A percentile compares a stretch with the other conserved stretches of the same genome.
Evolutionary conservation across 2,113 vertebrate genomes (phyloP).

Genomic region (Aegithalos caudatus): DNA sequence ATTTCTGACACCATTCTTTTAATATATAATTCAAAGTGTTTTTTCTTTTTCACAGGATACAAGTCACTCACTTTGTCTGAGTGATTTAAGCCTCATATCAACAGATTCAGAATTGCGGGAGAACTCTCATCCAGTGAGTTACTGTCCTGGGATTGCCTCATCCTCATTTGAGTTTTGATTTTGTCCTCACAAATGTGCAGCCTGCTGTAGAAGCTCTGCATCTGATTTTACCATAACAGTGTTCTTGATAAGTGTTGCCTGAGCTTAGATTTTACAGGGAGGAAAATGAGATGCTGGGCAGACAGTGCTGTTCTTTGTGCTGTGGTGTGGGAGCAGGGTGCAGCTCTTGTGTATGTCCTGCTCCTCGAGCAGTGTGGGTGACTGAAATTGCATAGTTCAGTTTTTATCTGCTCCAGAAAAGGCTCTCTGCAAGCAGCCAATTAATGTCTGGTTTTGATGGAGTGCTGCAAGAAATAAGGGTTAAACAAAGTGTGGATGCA

Average conservation of each 20-base stretch:
- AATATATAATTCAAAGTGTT: background rate
- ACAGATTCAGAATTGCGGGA: conserved; percentile 93
- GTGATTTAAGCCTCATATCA: conserved; percentile 94
- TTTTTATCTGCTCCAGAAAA: background rate
- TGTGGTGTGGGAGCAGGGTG: background rate
- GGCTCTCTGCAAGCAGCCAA: background rate
- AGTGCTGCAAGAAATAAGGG: background rate
- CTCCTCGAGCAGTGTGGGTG: background rate
- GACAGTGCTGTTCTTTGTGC: background rate
- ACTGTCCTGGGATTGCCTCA: background rate
- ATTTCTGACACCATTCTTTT: background rate
- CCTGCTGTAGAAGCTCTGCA: background rate
- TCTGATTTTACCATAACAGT: background rate
- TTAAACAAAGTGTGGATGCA: background rate
- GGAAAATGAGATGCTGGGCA: background rate
- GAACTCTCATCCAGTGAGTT: conserved; percentile 86
- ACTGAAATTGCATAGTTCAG: background rate
- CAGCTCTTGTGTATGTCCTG: background rate
- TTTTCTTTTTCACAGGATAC: conserved; percentile 82
- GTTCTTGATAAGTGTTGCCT: background rate
- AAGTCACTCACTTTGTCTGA: conserved; percentile 95
- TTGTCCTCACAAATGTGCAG: background rate
- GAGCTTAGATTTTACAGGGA: background rate
- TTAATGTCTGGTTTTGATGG: background rate
- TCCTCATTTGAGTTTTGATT: background rate